Evolutionary conservation across 1,140 invertebrate genomes (phyloP), one percentile per base, ranked within the genome.

Genomic region (Whitmania pigra): DNA sequence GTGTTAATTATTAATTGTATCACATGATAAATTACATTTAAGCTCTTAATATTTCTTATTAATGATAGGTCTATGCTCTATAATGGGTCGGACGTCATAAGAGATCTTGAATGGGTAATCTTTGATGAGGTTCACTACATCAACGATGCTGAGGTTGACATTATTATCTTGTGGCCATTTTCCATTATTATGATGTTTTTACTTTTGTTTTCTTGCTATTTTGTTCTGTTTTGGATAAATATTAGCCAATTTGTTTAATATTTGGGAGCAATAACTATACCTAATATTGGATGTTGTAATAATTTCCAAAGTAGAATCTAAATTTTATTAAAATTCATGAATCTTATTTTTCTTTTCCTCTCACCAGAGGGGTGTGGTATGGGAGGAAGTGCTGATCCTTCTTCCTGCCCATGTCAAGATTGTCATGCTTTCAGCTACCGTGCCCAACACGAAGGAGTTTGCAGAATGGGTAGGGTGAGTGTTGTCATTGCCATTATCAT

Each of bases 41-140:
- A 0, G 43, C n/a, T n/a, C n/a, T n/a, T n/a, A n/a, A 15, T 49
- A 17, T 7, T 2, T 11, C 15, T n/a, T 20, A 17, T 7, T 13
- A 18, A 63, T 17, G 9, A 13, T 74, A 85, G 84, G 72, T 95
- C 92, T 0, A 97, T 99, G 94, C 81, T 99, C 2, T 98, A 97
- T 79, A 92, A 92, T 78, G 93, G 91, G 67, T 93, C 92, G 71
- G 93, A 97, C 78, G 88, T 94, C 70, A 89, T 97, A 4, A 85
- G 93, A 71, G 95, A 99, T 83, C 84, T 99, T 66, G 95, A 99
- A 80, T 99, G 93, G 86, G 96, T 99, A 4, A 94, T 99, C 77
- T 99, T 99, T 81, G 97, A 99, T 82, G 97, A 99, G 85, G 94
- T 98, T 31, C 96, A 99, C 82, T 99, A 99, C 78, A 93, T 99